Percentiles rank a stretch among this genome's conserved stretches.
Evolutionary conservation across 30 jellyfish, hydroid and myxozoan genomes (phyloP).

Genomic region (Morbakka virulenta): DNA sequence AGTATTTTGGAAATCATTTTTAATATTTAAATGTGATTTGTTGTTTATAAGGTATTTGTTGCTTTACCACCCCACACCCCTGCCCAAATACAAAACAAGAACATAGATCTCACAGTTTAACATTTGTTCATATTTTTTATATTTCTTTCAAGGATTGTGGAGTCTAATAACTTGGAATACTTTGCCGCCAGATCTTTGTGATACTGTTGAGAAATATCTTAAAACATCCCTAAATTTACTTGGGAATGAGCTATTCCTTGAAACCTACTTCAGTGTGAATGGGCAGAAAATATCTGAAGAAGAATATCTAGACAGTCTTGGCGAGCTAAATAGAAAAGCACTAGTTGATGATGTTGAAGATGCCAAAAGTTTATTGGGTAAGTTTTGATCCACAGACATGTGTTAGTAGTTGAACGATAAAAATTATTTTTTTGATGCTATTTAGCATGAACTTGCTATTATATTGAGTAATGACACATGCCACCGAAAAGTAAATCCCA

Average conservation of each 20-base stretch:
- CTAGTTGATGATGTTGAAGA: slow-evolving; percentile 53
- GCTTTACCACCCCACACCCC: no score
- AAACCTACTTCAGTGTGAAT: slow-evolving; percentile 38
- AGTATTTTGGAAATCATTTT: no score
- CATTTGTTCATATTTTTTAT: no score
- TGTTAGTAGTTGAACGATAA: no score
- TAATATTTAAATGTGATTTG: no score
- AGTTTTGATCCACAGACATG: not conserved
- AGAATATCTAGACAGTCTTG: slow-evolving; percentile 71
- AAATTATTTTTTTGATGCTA: no score
- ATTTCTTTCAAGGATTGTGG: slow-evolving; percentile 66
- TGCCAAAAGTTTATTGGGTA: slow-evolving; percentile 64
- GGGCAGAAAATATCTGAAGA: slow-evolving; percentile 60
- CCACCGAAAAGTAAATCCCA: no score
- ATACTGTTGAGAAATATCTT: slow-evolving; percentile 25
- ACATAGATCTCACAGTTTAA: no score
- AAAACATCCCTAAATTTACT: not conserved
- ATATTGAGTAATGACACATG: no score
- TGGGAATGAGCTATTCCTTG: slow-evolving; percentile 65
- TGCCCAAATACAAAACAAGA: no score
- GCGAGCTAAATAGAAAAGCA: slow-evolving; percentile 72
- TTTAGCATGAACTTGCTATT: no score
- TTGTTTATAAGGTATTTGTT: no score
- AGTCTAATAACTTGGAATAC: slow-evolving; percentile 39
- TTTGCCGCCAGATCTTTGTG: slow-evolving; percentile 54